These are phyloP conservation scores for Drosophila leonis DNA, from an alignment of 2,888 invertebrate genomes.

Conservation along the genomic window DNA sequence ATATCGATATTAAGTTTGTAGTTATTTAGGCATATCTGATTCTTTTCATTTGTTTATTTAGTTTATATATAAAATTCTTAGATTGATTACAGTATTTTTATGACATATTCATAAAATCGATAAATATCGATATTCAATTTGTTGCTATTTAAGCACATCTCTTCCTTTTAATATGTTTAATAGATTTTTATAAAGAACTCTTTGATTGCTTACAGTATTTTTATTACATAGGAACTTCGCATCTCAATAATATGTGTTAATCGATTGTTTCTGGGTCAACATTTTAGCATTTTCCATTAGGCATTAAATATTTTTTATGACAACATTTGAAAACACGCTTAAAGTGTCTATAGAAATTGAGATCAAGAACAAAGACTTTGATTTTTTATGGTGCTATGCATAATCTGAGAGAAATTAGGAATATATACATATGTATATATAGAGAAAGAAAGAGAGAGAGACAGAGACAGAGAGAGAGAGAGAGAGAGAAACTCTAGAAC, in stretches of 20 bases:
- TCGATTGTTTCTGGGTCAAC: conserved; percentile 4
- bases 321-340: neutral
- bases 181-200: too few species aligned
- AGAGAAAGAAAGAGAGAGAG: too few species aligned
- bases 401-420: neutral
- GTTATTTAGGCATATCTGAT: too few species aligned
- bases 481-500: too few species aligned
- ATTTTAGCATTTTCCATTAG: neutral
- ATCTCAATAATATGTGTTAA: conserved; percentile 2
- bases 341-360: neutral
- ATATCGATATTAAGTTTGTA: too few species aligned
- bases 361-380: neutral
- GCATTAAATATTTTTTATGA: conserved; percentile 3
- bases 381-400: neutral
- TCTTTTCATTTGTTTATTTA: too few species aligned
- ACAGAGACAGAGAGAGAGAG: too few species aligned
- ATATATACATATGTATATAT: neutral
- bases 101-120: too few species aligned
- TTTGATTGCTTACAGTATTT: neutral
- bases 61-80: too few species aligned
- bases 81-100: too few species aligned
- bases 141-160: too few species aligned
- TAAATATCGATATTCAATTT: neutral
- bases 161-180: too few species aligned
- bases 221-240: neutral